Base-by-base conservation (phyloP, 2,888 invertebrate genomes). In the Tiliacea aurago region DNA sequence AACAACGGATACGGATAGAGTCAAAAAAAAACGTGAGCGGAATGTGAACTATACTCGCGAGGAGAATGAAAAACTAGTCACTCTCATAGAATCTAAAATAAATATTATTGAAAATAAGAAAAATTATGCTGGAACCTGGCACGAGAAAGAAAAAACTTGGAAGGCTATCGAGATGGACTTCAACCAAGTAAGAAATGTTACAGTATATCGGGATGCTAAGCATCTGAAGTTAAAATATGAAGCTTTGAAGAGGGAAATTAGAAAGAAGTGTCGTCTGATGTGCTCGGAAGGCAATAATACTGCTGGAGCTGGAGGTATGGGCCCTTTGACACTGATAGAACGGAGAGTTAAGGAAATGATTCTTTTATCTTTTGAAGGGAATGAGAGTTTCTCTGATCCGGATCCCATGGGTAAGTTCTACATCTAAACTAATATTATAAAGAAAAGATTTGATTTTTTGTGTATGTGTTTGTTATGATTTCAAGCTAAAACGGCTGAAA, bases 211-310 rank as follows among this genome's bases (percentile, higher is more conserved):
- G 9, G 47, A 61, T 41, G 65, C 49, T 2, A 75, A 66, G 45
- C 75, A 75, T 20, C 41, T 75, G 1, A 75, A 74, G 23, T 0
- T 66, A n/a, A 75, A 75, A 41, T 75, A 75, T n/a, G 75, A 75
- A 33, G 51, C 59, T 9, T 4, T 66, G 10, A 75, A 75, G 47
- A 61, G 47, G 9, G 41, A 53, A 10, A 45, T 61, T n/a, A 41
- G 74, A 15, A 75, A 51, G 15, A 75, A 75, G 13, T 51, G 43
- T 4, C 41, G n/a, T 15, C 11, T 53, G 3, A 33, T 72, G 47
- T 33, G 49, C 2, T 18, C 15, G 20, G 58, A 49, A 18, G 41
- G n/a, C 2, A 3, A 9, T 10, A 51, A 4, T 23, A 43, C 13
- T 41, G 23, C 2, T 20, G 61, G 37, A 7, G 4, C 28, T 23